A percentile compares a stretch with the other conserved stretches of the same genome.
Evolutionary conservation across 2,797 vertebrate genomes (phyloP).

Genomic region (Podarcis lilfordi): DNA sequence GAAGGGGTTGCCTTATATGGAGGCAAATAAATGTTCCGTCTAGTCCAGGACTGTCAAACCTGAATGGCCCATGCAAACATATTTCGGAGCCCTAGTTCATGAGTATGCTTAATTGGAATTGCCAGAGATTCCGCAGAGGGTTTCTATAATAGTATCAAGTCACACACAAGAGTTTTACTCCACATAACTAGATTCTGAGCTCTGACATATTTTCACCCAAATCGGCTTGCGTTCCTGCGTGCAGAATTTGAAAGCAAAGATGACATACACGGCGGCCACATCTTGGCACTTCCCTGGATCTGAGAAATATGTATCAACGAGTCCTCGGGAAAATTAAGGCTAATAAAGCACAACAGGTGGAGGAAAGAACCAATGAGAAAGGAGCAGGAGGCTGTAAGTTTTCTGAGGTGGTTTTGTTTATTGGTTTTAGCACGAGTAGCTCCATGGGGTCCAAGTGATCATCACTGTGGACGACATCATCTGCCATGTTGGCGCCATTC

Average conservation of each 20-base stretch:
- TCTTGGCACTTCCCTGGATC: too few species aligned
- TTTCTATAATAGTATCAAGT: neutral
- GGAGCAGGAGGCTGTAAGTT: too few species aligned
- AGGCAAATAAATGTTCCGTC: neutral
- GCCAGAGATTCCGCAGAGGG: neutral
- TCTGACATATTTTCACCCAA: neutral
- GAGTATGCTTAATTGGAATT: neutral
- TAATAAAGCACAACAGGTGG: too few species aligned
- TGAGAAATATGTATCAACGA: too few species aligned
- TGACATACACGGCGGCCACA: neutral
- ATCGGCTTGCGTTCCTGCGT: neutral
- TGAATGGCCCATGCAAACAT: neutral
- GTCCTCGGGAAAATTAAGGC: too few species aligned
- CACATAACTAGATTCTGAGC: neutral
- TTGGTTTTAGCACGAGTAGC: neutral
- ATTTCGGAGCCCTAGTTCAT: neutral
- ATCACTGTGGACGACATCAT: neutral
- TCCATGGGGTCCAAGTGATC: neutral
- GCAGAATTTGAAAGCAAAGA: neutral
- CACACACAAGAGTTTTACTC: neutral
- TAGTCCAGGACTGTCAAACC: neutral
- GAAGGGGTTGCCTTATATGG: conserved; percentile 2
- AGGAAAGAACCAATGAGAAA: too few species aligned
- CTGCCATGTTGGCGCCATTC: neutral
- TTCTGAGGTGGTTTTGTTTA: neutral